A percentile compares a stretch with the other conserved stretches of the same genome.
Conservation (phyloP, 2,113 vertebrate species). For the Sitta europaea region DNA sequence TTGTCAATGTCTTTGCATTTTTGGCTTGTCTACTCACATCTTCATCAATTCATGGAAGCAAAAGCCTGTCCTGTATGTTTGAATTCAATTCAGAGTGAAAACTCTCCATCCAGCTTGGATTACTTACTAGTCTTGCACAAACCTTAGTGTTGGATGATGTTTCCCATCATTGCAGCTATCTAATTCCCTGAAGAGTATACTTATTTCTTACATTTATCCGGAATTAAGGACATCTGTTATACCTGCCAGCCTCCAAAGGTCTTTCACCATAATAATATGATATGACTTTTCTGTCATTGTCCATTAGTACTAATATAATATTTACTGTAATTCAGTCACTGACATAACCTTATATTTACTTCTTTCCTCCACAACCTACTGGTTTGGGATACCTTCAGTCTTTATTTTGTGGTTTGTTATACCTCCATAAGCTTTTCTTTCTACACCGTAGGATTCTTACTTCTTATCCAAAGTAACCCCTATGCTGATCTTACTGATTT, state of each 20-base stretch:
- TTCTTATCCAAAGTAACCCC: neutral
- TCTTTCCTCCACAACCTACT: neutral
- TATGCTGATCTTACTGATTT: neutral
- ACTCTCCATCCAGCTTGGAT: neutral
- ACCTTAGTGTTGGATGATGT: neutral
- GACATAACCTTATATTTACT: neutral
- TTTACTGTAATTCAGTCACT: neutral
- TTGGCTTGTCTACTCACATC: neutral
- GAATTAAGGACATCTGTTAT: slow-evolving; percentile 14
- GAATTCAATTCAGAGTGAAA: neutral
- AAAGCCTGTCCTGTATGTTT: neutral
- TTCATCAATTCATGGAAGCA: neutral
- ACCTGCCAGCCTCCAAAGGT: neutral
- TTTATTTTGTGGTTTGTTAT: neutral
- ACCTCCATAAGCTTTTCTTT: neutral
- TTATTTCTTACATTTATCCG: neutral
- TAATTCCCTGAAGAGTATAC: neutral
- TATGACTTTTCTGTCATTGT: neutral
- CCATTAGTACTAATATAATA: neutral
- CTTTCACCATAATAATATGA: neutral
- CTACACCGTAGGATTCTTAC: neutral
- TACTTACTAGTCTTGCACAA: neutral
- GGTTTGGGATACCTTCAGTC: neutral
- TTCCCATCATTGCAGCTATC: neutral
- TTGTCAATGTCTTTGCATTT: neutral